A percentile compares a stretch with the other conserved stretches of the same genome.
phyloP scores from a whole-genome alignment of 1,140 invertebrate species.

The Paralvinella palmiformis region DNA sequence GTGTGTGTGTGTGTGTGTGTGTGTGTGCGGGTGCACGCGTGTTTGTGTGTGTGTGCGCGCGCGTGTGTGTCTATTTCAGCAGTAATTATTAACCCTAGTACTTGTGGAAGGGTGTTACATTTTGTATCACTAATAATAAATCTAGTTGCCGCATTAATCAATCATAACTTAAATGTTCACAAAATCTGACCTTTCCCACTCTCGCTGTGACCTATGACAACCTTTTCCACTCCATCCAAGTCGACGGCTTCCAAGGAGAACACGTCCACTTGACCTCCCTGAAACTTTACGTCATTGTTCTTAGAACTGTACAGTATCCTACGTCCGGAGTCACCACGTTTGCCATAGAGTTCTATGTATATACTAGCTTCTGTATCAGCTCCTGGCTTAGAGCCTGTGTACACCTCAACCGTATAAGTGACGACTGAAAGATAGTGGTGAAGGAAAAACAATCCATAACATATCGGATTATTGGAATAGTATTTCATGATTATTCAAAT shows the following conservation, averaged over 20 bases:
- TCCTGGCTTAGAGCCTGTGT: slow-evolving; percentile 48
- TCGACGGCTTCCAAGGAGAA: slow-evolving; percentile 37
- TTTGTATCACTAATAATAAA: no score
- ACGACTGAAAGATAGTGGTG: slow-evolving; percentile 1
- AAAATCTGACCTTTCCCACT: slow-evolving; percentile 26
- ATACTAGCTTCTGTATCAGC: slow-evolving; percentile 47
- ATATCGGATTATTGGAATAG: no score
- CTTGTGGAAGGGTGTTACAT: no score
- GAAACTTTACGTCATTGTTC: slow-evolving; percentile 25
- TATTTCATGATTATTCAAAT: no score
- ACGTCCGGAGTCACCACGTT: slow-evolving; percentile 36
- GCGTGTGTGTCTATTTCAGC: no score
- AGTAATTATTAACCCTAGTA: no score
- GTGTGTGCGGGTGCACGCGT: no score
- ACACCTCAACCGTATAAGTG: slow-evolving; percentile 36
- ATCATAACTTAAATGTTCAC: not conserved
- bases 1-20: no score
- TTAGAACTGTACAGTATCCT: slow-evolving; percentile 25
- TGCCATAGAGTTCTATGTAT: slow-evolving; percentile 41
- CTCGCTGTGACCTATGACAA: slow-evolving; percentile 36
- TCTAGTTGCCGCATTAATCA: not conserved
- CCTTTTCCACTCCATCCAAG: slow-evolving; percentile 25
- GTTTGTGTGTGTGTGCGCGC: no score
- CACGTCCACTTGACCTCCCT: slow-evolving; percentile 29
- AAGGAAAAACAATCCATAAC: no score